These are phyloP conservation scores for Synanthedon tipuliformis DNA, from an alignment of 2,888 invertebrate species.

Conservation along the genomic window DNA sequence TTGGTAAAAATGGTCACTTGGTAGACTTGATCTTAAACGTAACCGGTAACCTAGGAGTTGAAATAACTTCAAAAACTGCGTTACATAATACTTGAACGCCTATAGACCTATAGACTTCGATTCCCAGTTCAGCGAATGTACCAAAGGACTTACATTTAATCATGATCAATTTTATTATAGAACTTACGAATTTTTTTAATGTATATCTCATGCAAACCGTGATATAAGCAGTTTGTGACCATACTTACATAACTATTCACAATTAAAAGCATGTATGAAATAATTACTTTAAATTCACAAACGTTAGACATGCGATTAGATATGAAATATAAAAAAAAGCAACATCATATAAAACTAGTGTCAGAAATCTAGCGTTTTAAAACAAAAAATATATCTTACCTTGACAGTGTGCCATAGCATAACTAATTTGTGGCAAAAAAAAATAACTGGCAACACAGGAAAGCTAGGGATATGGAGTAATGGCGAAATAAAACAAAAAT, in stretches of 20 bases:
- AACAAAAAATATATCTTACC: slow-evolving; percentile 8
- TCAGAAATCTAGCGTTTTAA: not conserved
- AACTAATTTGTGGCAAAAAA: slow-evolving; percentile 7
- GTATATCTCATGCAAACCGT: no score
- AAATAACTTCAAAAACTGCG: no score
- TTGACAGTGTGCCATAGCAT: slow-evolving; percentile 6
- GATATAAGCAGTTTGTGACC: no score
- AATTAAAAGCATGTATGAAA: slow-evolving; percentile 12
- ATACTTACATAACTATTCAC: not conserved
- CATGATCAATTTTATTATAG: no score
- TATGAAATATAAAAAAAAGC: not conserved
- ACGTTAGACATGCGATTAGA: slow-evolving; percentile 1
- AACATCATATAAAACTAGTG: slow-evolving; percentile 3
- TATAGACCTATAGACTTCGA: no score
- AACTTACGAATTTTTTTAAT: no score
- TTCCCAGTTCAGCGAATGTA: no score
- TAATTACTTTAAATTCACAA: slow-evolving; percentile 2
- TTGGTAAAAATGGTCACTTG: no score
- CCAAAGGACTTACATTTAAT: no score
- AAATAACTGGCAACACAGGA: slow-evolving; percentile 32
- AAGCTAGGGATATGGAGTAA: slow-evolving; percentile 17
- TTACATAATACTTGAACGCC: no score
- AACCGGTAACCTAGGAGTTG: no score
- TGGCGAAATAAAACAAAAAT: slow-evolving; percentile 62
- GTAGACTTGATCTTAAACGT: no score